phyloP scores from a whole-genome alignment of 2,888 invertebrate species.

The Amphipoea lucens region DNA sequence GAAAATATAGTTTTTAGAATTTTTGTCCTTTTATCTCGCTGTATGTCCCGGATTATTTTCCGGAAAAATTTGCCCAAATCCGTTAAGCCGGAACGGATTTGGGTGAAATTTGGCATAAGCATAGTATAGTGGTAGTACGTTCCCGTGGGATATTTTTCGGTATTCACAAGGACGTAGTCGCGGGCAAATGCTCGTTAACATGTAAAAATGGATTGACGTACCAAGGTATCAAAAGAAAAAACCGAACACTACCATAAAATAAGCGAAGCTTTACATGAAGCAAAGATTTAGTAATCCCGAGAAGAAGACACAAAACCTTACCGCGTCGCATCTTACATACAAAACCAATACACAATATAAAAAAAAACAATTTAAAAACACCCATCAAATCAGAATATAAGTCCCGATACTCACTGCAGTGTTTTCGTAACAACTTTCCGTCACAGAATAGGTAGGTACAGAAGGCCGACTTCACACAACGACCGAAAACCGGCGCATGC shows the following conservation, averaged over 20 bases:
- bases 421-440: conserved; percentile 32
- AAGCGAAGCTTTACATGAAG: not conserved
- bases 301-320: not conserved
- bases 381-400: conserved; percentile 42
- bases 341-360: not conserved
- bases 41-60: no score
- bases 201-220: not conserved
- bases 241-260: not conserved
- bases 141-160: no score
- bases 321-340: not conserved
- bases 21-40: no score
- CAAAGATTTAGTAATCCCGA: not conserved
- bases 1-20: no score
- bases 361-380: conserved; percentile 20
- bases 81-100: no score
- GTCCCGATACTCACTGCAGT: conserved; percentile 31
- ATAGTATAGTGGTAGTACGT: no score
- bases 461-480: not conserved
- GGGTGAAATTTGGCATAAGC: no score
- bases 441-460: not conserved
- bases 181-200: not conserved
- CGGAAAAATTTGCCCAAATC: no score
- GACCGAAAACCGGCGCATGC: not conserved
- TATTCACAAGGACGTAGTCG: no score
- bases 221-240: not conserved